Evolutionary conservation across 1,140 invertebrate genomes (phyloP), one percentile per base, ranked within the genome.

Genomic region (Cydia splendana): DNA sequence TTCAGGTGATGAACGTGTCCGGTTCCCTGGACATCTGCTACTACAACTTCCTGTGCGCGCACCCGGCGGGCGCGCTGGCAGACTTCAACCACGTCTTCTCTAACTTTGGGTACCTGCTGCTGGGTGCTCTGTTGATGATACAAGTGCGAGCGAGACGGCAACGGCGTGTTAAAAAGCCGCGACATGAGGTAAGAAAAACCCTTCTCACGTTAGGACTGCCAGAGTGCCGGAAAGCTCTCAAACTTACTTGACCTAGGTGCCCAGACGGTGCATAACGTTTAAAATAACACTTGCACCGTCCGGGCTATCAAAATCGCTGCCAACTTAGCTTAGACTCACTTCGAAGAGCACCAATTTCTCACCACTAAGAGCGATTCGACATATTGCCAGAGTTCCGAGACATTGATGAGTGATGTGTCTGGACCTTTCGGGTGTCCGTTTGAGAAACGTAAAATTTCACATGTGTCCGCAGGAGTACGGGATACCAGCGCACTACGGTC

Each of bases 1-100:
- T 85, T 45, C 91, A 97, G 95, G 94, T 97, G 1, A 85, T 98
- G 74, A 95, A 96, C 85, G 91, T 95, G 53, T 97, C 97, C 4
- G 98, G 98, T 24, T 96, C 98, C 90, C 95, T 98, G 88, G 98
- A 98, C 94, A 93, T 98, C 71, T 98, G 98, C 90, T 98, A 98
- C 91, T 99, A 98, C 94, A 99, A 99, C 92, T 98, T 98, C 92
- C 91, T 97, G 71, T 99, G 98, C 91, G 95, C 97, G 13, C 96
- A 98, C 94, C 97, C 97, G 2, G 91, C 96, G 18, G 95, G 95
- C 30, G 87, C 94, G n/a, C 84, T 97, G 24, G 95, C 95, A 65
- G 97, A 97, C 88, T 97, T 97, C 86, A 97, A 97, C 94, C 98
- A 98, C 90, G 95, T 98, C 30, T 97, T 96, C 87, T 98, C 97